These are phyloP conservation scores for Stichodactyla helianthus DNA, from an alignment of 64 coral and sea anemone species.

Conservation along the genomic window DNA sequence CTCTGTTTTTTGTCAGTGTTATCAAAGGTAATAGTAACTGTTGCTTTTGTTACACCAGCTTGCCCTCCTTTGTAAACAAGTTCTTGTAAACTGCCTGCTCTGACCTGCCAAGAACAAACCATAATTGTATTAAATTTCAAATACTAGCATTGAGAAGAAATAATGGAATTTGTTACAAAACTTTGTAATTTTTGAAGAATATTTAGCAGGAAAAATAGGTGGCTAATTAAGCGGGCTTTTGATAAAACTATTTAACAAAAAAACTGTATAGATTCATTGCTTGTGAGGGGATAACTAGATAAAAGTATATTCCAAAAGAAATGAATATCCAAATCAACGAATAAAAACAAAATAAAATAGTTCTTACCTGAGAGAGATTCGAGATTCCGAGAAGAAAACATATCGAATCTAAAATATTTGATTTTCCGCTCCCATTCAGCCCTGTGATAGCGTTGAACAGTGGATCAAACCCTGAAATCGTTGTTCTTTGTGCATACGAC, in stretches of 20 bases:
- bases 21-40: slow-evolving; percentile 98
- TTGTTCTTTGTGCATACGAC: slow-evolving; percentile 91
- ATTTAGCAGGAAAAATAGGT: too few species aligned
- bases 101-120: slow-evolving; percentile 41
- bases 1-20: slow-evolving; percentile 97
- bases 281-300: not conserved
- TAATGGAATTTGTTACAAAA: too few species aligned
- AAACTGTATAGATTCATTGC: not conserved
- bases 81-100: slow-evolving; percentile 91
- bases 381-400: slow-evolving; percentile 97
- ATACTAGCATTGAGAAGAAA: too few species aligned
- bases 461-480: slow-evolving; percentile 85
- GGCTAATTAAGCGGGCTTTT: too few species aligned
- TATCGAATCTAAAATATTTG: slow-evolving; percentile 98
- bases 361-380: slow-evolving; percentile 84
- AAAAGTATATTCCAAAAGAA: not conserved
- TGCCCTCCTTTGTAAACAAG: slow-evolving; percentile 97
- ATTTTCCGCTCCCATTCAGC: slow-evolving; percentile 95
- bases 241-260: too few species aligned
- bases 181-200: too few species aligned
- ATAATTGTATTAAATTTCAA: too few species aligned
- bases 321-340: not conserved
- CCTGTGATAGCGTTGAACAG: slow-evolving; percentile 99
- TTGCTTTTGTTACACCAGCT: slow-evolving; percentile 96
- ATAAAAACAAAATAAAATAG: not conserved